Conservation (phyloP, 2,113 vertebrate genomes). For the Candoia aspera region DNA sequence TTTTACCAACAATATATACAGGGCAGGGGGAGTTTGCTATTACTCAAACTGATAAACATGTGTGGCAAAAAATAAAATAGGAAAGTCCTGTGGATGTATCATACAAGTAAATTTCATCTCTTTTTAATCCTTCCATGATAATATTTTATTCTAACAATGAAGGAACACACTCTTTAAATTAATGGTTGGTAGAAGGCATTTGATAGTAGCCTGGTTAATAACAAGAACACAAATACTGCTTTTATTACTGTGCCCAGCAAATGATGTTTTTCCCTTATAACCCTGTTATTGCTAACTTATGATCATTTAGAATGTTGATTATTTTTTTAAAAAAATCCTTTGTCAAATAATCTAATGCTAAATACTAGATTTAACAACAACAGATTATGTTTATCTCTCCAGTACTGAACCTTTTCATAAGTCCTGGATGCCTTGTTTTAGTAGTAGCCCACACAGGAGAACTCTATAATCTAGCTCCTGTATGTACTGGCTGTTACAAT, state of each 20-base stretch:
- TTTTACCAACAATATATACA: not conserved
- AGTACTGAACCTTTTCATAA: not conserved
- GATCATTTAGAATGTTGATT: constrained; percentile 25
- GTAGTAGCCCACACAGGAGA: not conserved
- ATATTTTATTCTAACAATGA: constrained; percentile 38
- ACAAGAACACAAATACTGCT: constrained; percentile 46
- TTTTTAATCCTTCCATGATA: constrained; percentile 5
- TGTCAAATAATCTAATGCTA: constrained; percentile 40
- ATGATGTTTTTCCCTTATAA: constrained; percentile 22
- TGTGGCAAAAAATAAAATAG: not conserved
- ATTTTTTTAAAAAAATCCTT: not conserved
- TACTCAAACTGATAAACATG: not conserved
- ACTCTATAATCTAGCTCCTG: not conserved
- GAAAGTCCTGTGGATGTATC: not conserved
- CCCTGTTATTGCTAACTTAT: constrained; percentile 49
- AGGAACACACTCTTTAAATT: constrained; percentile 50
- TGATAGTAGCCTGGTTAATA: constrained; percentile 58
- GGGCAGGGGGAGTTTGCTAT: not conserved
- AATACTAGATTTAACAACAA: constrained; percentile 9
- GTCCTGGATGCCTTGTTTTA: not conserved
- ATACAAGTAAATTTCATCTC: not conserved
- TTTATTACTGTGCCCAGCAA: constrained; percentile 52
- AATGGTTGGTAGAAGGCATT: constrained; percentile 56
- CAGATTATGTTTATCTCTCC: not conserved
- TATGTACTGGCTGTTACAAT: too few relatives aligned